Base-by-base conservation (phyloP, 2,113 vertebrate genomes). In the Apeltes quadracus region DNA sequence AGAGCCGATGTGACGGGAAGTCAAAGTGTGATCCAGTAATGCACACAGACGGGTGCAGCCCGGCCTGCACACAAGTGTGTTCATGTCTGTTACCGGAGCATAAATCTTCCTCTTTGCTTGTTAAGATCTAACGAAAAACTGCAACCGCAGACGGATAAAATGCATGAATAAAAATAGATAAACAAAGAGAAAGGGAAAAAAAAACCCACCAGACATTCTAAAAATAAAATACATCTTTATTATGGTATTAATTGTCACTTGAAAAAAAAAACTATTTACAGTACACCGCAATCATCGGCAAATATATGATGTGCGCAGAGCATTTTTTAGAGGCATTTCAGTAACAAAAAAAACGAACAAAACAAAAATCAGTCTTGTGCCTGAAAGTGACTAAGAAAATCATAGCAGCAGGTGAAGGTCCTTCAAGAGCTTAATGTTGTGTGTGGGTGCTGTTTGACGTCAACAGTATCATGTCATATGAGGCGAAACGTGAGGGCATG, bases 181-280 rank as follows among this genome's bases (percentile, higher is more conserved):
- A 54, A 41, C 12, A 14, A 3, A 59, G 10, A 34, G 25, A 5
- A 23, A 7, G 34, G 27, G 25, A 55, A 51, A 79, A 34, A 76
- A 18, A 43, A 65, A 66, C 75, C 13, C 58, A 67, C 46, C 54
- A 87, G 20, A 75, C 70, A 53, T 56, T 68, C 76, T 88, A 87
- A 90, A 93, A 93, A 90, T 88, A 93, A 92, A 93, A 90, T 87
- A 80, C 68, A 87, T 90, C 72, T 94, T 93, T 92, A 93, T 91
- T 93, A 86, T 72, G 79, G 61, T 85, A 79, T 89, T 84, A 91
- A 90, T 89, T 88, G 75, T 90, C 68, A 89, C 68, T 80, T 48
- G 13, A 43, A 72, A 79, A 34, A 79, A 34, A 76, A 72, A 69
- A 71, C 41, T 72, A 85, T 87, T 80, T 88, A 92, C 88, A 91